A percentile compares a stretch with the other conserved stretches of the same genome.
These are phyloP conservation scores for Rapana venosa DNA, from an alignment of 2,888 invertebrate species.

Conservation along the genomic window DNA sequence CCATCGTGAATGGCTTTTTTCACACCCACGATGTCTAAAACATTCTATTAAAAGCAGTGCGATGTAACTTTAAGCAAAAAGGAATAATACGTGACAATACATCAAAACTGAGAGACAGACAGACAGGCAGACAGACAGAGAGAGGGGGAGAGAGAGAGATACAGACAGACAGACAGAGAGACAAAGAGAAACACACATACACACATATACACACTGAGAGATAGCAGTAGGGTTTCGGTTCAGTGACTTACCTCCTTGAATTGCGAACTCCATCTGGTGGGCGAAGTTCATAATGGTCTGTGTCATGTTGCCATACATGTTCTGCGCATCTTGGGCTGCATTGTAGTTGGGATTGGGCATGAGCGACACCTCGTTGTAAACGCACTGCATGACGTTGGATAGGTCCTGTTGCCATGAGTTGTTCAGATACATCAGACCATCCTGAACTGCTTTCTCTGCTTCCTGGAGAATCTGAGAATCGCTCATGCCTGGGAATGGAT, in stretches of 20 bases:
- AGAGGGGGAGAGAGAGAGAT: neutral
- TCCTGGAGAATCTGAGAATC: neutral
- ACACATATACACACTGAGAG: too few species aligned
- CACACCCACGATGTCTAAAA: too few species aligned
- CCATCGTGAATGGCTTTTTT: too few species aligned
- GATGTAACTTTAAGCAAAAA: neutral
- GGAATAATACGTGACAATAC: neutral
- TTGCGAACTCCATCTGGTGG: too few species aligned
- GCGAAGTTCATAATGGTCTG: neutral
- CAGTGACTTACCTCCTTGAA: too few species aligned
- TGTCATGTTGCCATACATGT: constrained; percentile 1
- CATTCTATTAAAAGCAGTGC: too few species aligned
- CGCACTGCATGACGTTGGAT: constrained; percentile 11
- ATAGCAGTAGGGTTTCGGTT: too few species aligned
- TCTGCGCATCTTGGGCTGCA: neutral
- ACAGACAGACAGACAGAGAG: too few species aligned
- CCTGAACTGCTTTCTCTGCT: neutral
- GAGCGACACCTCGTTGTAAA: neutral
- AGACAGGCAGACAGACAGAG: neutral
- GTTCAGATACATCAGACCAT: neutral
- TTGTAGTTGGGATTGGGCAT: neutral
- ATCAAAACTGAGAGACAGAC: neutral
- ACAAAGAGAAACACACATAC: too few species aligned
- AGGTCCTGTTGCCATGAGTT: constrained; percentile 3
- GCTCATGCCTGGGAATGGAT: constrained; percentile 7